These are phyloP conservation scores for Poecilia picta DNA, from an alignment of 2,797 vertebrate genomes.

Conservation along the genomic window DNA sequence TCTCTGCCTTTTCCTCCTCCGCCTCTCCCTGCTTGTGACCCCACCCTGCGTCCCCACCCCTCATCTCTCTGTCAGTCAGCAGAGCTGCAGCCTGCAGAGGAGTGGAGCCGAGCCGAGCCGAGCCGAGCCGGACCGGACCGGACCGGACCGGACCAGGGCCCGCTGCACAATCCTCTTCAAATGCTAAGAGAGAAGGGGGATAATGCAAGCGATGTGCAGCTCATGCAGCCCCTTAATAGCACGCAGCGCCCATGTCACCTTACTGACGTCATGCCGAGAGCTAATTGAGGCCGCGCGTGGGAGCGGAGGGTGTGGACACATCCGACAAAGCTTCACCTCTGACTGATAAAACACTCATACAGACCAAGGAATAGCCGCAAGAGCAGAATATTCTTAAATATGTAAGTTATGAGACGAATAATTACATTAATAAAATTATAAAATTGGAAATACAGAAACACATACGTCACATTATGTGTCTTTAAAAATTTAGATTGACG, in stretches of 20 bases:
- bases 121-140: constrained; percentile 30
- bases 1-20: constrained; percentile 86
- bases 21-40: constrained; percentile 89
- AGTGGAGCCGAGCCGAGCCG: constrained; percentile 21
- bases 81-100: constrained; percentile 69
- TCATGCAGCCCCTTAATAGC: constrained; percentile 12
- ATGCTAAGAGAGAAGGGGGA: neutral
- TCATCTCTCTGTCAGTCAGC: constrained; percentile 78
- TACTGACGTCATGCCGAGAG: constrained; percentile 76
- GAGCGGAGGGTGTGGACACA: constrained; percentile 46
- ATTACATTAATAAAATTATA: neutral
- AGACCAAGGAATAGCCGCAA: neutral
- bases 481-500: too few species aligned
- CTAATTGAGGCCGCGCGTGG: constrained; percentile 74
- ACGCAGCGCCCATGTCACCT: constrained; percentile 72
- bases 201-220: constrained; percentile 2
- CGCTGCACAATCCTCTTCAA: constrained; percentile 15
- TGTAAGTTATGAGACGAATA: neutral
- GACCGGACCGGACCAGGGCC: constrained; percentile 25
- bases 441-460: neutral
- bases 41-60: constrained; percentile 95
- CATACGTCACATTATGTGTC: neutral
- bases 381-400: neutral
- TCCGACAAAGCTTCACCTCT: constrained; percentile 30
- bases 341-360: constrained; percentile 13